These are phyloP conservation scores for Parnassius apollo DNA, from an alignment of 2,888 invertebrate genomes.

Conservation along the genomic window DNA sequence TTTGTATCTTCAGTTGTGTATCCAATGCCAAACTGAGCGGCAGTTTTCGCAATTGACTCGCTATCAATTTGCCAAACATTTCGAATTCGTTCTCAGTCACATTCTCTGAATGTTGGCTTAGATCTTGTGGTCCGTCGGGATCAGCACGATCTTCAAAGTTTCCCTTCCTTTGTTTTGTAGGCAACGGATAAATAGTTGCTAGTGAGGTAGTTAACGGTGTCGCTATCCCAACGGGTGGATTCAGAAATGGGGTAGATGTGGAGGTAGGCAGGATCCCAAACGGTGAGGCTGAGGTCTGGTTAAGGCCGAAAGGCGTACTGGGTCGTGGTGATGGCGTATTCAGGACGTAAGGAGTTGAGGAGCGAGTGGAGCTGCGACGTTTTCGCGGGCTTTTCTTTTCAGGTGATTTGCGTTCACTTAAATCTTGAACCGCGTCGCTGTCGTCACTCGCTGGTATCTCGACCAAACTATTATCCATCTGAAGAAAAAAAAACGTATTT, in stretches of 20 bases:
- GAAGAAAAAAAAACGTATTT: slow-evolving; percentile 39
- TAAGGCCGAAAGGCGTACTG: slow-evolving; percentile 69
- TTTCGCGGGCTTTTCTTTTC: slow-evolving; percentile 74
- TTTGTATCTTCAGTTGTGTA: slow-evolving; percentile 73
- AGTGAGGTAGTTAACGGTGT: slow-evolving; percentile 72
- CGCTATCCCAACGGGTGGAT: slow-evolving; percentile 74
- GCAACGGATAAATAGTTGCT: slow-evolving; percentile 69
- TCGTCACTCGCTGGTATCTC: slow-evolving; percentile 74
- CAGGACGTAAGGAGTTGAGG: slow-evolving; percentile 71
- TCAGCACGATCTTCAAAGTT: slow-evolving; percentile 58
- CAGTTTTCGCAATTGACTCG: slow-evolving; percentile 71
- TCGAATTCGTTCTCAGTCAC: slow-evolving; percentile 75
- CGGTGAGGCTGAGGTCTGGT: slow-evolving; percentile 52
- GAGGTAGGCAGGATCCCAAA: slow-evolving; percentile 68
- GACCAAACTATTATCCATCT: slow-evolving; percentile 73
- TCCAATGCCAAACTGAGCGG: slow-evolving; percentile 71
- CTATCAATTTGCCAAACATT: slow-evolving; percentile 75
- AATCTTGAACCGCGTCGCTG: slow-evolving; percentile 73
- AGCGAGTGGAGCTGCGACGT: slow-evolving; percentile 71
- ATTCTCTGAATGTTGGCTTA: slow-evolving; percentile 72
- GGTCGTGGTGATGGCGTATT: slow-evolving; percentile 75
- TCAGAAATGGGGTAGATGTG: slow-evolving; percentile 65
- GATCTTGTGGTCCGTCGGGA: slow-evolving; percentile 66
- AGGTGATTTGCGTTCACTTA: slow-evolving; percentile 73
- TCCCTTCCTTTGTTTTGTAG: slow-evolving; percentile 69